A percentile compares a stretch with the other conserved stretches of the same genome.
phyloP scores from a whole-genome alignment of 2,888 invertebrate species.

The Pimpla rufipes region DNA sequence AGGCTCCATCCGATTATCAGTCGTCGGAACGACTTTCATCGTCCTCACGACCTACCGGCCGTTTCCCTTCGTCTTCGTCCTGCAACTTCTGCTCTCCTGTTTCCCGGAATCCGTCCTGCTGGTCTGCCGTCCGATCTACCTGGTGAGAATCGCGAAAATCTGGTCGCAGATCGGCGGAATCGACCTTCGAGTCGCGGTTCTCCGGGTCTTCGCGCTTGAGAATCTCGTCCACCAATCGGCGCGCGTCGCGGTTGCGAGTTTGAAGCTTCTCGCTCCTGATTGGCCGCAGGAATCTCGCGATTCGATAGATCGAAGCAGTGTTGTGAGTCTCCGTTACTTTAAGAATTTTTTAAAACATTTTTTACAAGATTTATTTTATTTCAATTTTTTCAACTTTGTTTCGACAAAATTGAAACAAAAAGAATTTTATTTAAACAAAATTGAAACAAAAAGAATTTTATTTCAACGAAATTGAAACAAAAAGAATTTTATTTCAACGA shows the following conservation, averaged over 20 bases:
- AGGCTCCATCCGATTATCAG: constrained; percentile 36
- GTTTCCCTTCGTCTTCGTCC: constrained; percentile 36
- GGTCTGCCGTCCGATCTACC: constrained; percentile 41
- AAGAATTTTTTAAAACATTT: too few species aligned
- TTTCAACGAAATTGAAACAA: too few species aligned
- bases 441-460: too few species aligned
- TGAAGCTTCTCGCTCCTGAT: too few species aligned
- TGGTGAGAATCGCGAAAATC: constrained; percentile 47
- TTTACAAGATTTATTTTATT: too few species aligned
- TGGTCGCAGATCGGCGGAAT: constrained; percentile 51
- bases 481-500: too few species aligned
- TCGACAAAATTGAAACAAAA: too few species aligned
- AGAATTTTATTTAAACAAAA: too few species aligned
- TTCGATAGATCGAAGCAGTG: too few species aligned
- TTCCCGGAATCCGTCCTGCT: constrained; percentile 49
- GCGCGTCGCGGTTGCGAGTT: constrained; percentile 32
- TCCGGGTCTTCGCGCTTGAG: constrained; percentile 50
- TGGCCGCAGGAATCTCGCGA: neutral
- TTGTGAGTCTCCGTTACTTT: neutral
- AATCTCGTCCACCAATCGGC: constrained; percentile 17
- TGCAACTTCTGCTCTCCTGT: constrained; percentile 20
- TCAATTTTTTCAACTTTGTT: too few species aligned
- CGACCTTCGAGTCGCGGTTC: constrained; percentile 21
- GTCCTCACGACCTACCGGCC: constrained; percentile 41
- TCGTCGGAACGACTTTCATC: constrained; percentile 33